Conservation (phyloP, 2,797 vertebrate genomes). For the Vespertilio murinus region DNA sequence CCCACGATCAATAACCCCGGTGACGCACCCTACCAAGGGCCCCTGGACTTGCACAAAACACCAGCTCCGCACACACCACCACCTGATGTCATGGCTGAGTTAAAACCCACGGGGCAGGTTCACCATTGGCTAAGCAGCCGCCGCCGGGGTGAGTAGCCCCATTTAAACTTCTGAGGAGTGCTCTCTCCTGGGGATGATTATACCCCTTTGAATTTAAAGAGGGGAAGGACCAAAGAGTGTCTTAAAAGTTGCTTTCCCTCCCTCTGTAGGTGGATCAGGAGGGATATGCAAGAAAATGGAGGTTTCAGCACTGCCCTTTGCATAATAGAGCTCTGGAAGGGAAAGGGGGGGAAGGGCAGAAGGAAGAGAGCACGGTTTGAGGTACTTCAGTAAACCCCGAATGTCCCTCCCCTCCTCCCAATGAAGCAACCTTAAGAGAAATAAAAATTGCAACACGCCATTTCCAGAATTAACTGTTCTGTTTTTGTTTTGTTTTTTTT, state of each 20-base stretch:
- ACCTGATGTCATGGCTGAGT: constrained; percentile 73
- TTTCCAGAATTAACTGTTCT: neutral
- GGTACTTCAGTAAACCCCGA: constrained; percentile 6
- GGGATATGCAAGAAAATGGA: constrained; percentile 76
- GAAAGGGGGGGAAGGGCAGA: neutral
- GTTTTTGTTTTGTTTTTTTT: neutral
- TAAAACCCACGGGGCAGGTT: constrained; percentile 63
- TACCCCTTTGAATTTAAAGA: constrained; percentile 64
- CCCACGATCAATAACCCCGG: constrained; percentile 77
- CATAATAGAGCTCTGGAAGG: constrained; percentile 68
- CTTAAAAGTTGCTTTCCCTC: constrained; percentile 61
- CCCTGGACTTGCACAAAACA: constrained; percentile 74
- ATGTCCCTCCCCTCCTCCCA: constrained; percentile 11
- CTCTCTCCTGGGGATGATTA: constrained; percentile 48
- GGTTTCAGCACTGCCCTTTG: constrained; percentile 59
- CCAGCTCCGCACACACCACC: constrained; percentile 63
- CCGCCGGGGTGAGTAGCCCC: constrained; percentile 48
- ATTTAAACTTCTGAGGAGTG: constrained; percentile 68
- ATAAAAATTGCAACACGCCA: constrained; percentile 32
- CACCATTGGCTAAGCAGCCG: constrained; percentile 53
- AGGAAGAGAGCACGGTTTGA: constrained; percentile 41
- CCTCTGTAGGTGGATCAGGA: constrained; percentile 60
- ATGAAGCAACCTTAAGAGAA: constrained; percentile 56
- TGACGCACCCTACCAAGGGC: constrained; percentile 76
- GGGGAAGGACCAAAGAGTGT: constrained; percentile 54